These are phyloP conservation scores for Apostichopus parvimensis DNA, from an alignment of 35 echinoderm and acorn worm genomes.

Conservation along the genomic window DNA sequence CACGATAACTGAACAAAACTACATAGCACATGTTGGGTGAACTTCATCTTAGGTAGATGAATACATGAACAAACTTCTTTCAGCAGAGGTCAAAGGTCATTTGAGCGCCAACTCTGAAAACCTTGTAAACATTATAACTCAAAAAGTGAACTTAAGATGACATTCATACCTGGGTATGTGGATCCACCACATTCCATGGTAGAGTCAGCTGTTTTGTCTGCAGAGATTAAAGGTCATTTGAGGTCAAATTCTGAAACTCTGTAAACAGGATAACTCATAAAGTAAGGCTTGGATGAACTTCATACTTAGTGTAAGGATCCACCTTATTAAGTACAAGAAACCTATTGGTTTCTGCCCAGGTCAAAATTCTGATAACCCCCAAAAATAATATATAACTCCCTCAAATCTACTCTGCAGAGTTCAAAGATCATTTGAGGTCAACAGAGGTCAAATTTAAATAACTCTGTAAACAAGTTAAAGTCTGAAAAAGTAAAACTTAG, in stretches of 20 bases:
- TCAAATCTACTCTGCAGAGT: not conserved
- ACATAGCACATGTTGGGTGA: too few species aligned
- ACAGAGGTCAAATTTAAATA: not conserved
- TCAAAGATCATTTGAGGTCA: not conserved
- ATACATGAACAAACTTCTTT: not conserved
- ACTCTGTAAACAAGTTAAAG: not conserved
- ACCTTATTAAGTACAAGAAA: not conserved
- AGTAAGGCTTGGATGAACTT: not conserved
- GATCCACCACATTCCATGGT: not conserved
- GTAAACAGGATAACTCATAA: not conserved
- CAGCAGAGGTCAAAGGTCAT: not conserved
- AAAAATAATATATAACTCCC: too few species aligned
- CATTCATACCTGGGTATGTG: not conserved
- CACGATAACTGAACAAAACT: too few species aligned
- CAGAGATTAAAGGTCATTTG: not conserved
- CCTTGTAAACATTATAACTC: not conserved
- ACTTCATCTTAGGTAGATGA: too few species aligned
- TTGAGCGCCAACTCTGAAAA: not conserved
- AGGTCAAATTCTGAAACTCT: not conserved
- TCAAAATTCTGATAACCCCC: not conserved
- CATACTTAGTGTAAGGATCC: not conserved
- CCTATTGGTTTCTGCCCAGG: not conserved
- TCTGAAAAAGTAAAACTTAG: not conserved
- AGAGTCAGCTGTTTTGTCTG: not conserved
- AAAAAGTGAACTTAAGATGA: not conserved